Percentiles rank a stretch among this genome's conserved stretches.
phyloP scores from a whole-genome alignment of 2,888 invertebrate genomes.

The Megamerina dolium region DNA sequence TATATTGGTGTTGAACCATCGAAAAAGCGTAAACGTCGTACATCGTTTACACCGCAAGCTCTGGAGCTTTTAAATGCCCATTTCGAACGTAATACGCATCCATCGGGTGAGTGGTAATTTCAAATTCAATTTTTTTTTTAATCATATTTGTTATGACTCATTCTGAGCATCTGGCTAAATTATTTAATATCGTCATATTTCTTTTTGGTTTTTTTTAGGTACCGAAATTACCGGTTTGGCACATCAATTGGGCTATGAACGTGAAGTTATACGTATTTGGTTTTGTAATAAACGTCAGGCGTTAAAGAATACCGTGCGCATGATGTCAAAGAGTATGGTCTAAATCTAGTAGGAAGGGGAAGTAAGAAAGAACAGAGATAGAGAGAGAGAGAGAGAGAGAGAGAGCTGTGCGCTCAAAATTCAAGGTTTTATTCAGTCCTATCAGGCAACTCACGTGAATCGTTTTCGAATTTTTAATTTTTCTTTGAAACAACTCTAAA shows the following conservation, averaged over 20 bases:
- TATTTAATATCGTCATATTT: not conserved
- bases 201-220: conserved; percentile 54
- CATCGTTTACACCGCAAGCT: conserved; percentile 95
- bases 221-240: conserved; percentile 95
- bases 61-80: conserved; percentile 90
- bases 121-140: conserved; percentile 17
- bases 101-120: conserved; percentile 71
- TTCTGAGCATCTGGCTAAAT: not conserved
- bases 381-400: no score
- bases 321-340: conserved; percentile 86
- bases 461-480: no score
- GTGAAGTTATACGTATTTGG: conserved; percentile 98
- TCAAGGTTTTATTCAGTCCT: no score
- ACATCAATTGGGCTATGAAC: conserved; percentile 91
- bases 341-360: conserved; percentile 51
- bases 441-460: no score
- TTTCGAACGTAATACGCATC: conserved; percentile 95
- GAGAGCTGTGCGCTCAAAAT: no score
- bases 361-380: no score
- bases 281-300: conserved; percentile 99
- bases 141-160: conserved; percentile 6
- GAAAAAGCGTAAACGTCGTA: conserved; percentile 92
- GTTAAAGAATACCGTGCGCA: conserved; percentile 92
- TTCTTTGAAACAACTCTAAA: no score
- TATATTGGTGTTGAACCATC: conserved; percentile 95